Conservation (phyloP, 1,140 invertebrate species). For the Cydia fagiglandana region DNA sequence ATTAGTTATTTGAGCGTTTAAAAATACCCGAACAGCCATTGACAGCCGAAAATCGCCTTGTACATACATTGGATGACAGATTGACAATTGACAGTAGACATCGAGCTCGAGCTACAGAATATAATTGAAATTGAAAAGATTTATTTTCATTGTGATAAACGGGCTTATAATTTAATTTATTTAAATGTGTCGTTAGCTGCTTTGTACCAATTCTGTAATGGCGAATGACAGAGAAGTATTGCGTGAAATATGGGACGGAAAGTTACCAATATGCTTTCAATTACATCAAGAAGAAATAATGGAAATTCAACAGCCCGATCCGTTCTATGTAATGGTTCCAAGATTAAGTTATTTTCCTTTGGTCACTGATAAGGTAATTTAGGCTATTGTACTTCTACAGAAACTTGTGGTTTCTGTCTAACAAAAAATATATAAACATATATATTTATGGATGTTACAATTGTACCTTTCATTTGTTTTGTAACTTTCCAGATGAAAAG, state of each 20-base stretch:
- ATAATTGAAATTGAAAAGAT: neutral
- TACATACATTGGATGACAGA: neutral
- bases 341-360: constrained; percentile 97
- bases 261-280: constrained; percentile 94
- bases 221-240: constrained; percentile 95
- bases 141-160: neutral
- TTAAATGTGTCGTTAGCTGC: constrained; percentile 6
- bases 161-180: neutral
- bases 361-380: constrained; percentile 94
- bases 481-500: constrained; percentile 86
- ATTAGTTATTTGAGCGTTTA: constrained; percentile 5
- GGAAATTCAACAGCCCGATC: constrained; percentile 92
- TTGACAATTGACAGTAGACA: neutral
- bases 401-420: neutral
- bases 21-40: neutral
- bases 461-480: constrained; percentile 14
- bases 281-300: constrained; percentile 93
- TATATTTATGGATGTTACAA: neutral
- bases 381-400: neutral
- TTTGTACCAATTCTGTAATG: constrained; percentile 79
- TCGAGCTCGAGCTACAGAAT: neutral
- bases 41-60: neutral
- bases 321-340: constrained; percentile 96
- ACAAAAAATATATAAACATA: neutral
- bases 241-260: constrained; percentile 96